Conservation (phyloP, 2,797 vertebrate species). For the Lemur catta region DNA sequence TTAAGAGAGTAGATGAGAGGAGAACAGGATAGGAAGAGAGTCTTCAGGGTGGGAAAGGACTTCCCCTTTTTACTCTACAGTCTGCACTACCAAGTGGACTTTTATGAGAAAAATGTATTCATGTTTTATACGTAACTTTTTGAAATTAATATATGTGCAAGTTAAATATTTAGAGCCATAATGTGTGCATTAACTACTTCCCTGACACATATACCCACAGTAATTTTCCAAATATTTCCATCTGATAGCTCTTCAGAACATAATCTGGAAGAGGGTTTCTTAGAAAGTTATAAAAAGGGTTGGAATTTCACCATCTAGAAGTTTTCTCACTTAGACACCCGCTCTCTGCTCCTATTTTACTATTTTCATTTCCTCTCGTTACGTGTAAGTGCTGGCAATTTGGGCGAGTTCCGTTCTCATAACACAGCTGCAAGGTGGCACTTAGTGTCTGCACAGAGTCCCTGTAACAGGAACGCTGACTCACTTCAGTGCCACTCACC, state of each 20-base stretch:
- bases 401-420: not conserved
- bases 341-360: not conserved
- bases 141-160: not conserved
- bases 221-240: not conserved
- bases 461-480: not conserved
- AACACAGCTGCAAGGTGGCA: not conserved
- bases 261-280: not conserved
- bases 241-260: not conserved
- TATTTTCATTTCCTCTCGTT: not conserved
- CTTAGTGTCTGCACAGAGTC: not conserved
- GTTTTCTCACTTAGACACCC: not conserved
- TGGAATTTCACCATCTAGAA: not conserved
- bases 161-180: not conserved
- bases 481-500: not conserved
- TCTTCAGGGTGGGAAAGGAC: not conserved
- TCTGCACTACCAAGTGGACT: not conserved
- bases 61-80: not conserved
- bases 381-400: not conserved
- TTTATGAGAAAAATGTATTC: not conserved
- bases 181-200: not conserved
- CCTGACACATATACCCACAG: not conserved
- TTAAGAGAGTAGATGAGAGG: not conserved
- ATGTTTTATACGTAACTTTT: not conserved
- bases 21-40: not conserved
- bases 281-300: not conserved